Evolutionary conservation across 2,888 invertebrate species (phyloP), one percentile per base, ranked within the genome.

Genomic region (Drosophila ustulata): DNA sequence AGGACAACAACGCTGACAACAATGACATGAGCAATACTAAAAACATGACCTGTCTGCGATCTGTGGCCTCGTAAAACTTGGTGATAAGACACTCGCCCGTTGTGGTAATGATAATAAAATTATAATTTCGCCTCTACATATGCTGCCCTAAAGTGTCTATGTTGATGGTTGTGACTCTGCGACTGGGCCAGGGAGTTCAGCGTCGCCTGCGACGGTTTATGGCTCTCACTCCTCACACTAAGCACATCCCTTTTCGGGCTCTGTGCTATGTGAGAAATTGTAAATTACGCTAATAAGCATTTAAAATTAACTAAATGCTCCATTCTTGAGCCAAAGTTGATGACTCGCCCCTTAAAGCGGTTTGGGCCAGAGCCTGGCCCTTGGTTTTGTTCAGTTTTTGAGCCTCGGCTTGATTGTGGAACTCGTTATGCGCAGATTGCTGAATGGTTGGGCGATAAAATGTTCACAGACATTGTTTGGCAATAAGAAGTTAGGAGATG

Each of bases 41-140:
- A 67, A 70, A 75, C 69, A 74, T 71, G 83, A 76, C 82, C 80
- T 75, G 68, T 61, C 46, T 75, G 77, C 79, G 79, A 82, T 84
- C 85, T 88, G 82, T 79, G 77, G 67, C 74, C 83, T 90, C 90
- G 78, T 89, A 88, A 89, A 90, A 90, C 78, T 66, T 75, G 78
- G 78, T 81, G 80, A 84, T 87, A 85, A 86, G 84, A 89, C 74
- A 82, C 89, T 75, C 75, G 73, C 69, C 67, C 79, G 78, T 79
- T 82, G 45, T 55, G 80, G 85, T 78, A 88, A 91, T 91, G 91
- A 90, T 89, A 90, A 90, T 90, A 90, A 90, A 91, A 90, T 91
- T 91, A 91, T 90, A 85, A 90, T 89, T 90, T 82, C 83, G 78
- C 66, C 75, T 81, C 71, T 68, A 82, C 78, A 88, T 87, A 80